Base-by-base conservation (phyloP, 2,888 invertebrate genomes). In the Ophion slaviceki region DNA sequence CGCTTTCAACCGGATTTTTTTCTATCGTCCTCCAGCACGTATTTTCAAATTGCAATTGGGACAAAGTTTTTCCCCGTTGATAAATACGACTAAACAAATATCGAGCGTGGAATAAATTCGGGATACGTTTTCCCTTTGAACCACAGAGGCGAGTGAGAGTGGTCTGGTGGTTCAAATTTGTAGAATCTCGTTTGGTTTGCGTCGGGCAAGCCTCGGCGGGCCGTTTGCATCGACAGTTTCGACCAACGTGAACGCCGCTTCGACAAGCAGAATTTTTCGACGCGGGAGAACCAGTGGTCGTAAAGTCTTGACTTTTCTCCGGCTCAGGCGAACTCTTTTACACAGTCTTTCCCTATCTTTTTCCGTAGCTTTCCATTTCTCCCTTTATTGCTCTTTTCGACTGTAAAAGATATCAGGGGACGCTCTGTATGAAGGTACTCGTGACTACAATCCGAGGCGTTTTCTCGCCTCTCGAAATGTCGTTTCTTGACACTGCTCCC, bases 401-500 rank as follows among this genome's bases (percentile, higher is more conserved):
- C 45, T 53, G 66, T 62, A 72, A 82, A 32, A 82, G 71, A 77
- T 71, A 77, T 47, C 77, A 64, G 47, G 14, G 40, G 61, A 67
- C 36, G 82, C 78, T 78, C 53, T 8, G 78, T 17, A 53, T 53
- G 53, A 79, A 71, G 53, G 71, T 71, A 72, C 77, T 61, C 72
- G 59, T 32, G 40, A 66, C 45, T 78, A 72, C 78, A 67, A 67
- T 78, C 78, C 24, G 68, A 78, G 71, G 66, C 67, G 59, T 76
- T 71, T 72, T 40, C 64, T 78, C 68, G 53, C 70, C 67, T 72
- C 67, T 78, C 24, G 61, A 67, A 78, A 71, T 40, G 67, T 57
- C 74, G 47, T 83, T 78, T 59, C 47, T 47, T 79, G 67, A 71
- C 70, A 77, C 62, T 70, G 40, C 45, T 77, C 82, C 71, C 82